Conservation (phyloP, 1,140 invertebrate genomes). For the Conopomorpha cramerella region DNA sequence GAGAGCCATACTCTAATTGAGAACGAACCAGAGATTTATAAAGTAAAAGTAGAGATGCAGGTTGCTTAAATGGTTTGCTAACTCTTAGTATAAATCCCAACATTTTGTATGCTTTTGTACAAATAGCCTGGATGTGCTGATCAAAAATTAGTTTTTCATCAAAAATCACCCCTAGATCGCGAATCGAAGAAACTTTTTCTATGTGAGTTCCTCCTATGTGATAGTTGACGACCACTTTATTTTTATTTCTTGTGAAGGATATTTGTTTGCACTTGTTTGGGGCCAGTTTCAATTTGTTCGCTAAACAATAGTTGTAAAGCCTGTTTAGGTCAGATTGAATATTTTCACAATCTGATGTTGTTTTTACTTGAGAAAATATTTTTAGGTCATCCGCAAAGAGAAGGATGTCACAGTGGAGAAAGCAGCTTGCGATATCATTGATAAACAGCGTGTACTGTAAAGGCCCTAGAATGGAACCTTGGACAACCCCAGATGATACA, state of each 20-base stretch:
- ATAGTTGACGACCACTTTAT: neutral
- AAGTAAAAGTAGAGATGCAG: neutral
- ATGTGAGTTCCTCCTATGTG: neutral
- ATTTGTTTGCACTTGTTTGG: neutral
- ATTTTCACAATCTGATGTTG: constrained; percentile 1
- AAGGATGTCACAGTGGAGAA: constrained; percentile 4
- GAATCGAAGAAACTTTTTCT: neutral
- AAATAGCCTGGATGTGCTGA: neutral
- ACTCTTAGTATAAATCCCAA: neutral
- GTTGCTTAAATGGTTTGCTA: neutral
- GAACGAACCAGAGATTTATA: neutral
- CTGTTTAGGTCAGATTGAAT: constrained; percentile 7
- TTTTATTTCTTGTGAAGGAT: neutral
- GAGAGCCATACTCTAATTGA: constrained; percentile 5
- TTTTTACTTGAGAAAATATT: constrained; percentile 3
- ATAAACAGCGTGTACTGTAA: constrained; percentile 11
- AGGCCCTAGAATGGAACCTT: constrained; percentile 9
- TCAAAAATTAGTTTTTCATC: neutral
- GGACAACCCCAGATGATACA: constrained; percentile 8
- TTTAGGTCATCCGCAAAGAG: constrained; percentile 4
- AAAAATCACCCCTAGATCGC: neutral
- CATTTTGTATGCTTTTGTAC: constrained; percentile 1
- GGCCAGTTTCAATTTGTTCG: neutral
- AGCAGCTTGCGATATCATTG: constrained; percentile 7
- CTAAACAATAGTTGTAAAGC: neutral